Base-by-base conservation (phyloP, 2,888 invertebrate genomes). In the Asteroscopus sphinx region DNA sequence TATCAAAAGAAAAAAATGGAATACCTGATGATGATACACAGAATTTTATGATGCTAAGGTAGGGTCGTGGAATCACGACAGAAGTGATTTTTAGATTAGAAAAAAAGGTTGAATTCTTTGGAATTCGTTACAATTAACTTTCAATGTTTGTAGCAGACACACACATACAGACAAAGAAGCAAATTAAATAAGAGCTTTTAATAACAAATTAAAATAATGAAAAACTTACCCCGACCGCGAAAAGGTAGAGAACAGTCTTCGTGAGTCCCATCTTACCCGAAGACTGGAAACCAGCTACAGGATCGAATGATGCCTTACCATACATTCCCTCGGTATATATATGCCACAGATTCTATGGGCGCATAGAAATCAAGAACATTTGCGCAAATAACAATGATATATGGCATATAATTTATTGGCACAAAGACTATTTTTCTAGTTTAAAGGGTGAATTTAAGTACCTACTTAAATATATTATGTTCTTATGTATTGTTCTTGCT, bases 281-380 rank as follows among this genome's bases (percentile, higher is more conserved):
- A 16, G 49, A 55, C 26, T 21, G 1, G 15, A 3, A 13, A 12
- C 15, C 15, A 1, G 9, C 21, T 9, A 30, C 37, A 16, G 30
- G 54, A 46, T 37, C 33, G 63, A 58, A 58, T 65, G 63, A 58
- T 64, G 35, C 4, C n/a, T 3, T n/a, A 45, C 0, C 5, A 1
- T 1, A 17, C 1, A 1, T 7, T 0, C 2, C 12, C 3, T 0
- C 12, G 5, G 28, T 30, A 33, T 63, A 17, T 63, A 56, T 63
- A 63, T n/a, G 12, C 9, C 7, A 15, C 6, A 0, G 12, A 5
- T 25, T 40, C 35, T 25, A 56, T 40, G 3, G 13, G 0, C 7
- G 41, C 46, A 54, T 62, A 11, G 32, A 49, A 45, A 35, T 17
- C 0, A 2, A 7, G 7, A 16, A 21, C 63, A 63, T 6, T 13